Percentiles rank a stretch among this genome's conserved stretches.
Evolutionary conservation across 2,113 vertebrate species (phyloP).

Genomic region (Ciconia boyciana): DNA sequence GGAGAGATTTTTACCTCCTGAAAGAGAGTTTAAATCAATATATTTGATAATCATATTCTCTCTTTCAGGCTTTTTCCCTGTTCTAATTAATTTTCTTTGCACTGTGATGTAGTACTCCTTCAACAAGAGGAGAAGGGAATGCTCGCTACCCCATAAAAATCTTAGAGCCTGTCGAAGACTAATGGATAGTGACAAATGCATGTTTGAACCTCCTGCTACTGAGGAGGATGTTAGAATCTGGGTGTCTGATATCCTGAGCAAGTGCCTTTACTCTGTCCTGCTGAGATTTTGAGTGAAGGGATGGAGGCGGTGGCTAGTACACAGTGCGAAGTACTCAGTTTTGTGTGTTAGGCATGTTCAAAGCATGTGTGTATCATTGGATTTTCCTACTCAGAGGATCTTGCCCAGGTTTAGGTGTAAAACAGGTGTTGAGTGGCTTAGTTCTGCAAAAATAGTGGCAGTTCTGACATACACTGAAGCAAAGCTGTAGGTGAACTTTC

Average conservation of each 20-base stretch:
- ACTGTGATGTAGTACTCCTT: neutral
- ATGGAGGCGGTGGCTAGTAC: neutral
- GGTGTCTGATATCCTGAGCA: neutral
- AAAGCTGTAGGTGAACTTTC: neutral
- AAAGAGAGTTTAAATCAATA: neutral
- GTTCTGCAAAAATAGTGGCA: neutral
- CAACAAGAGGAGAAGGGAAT: neutral
- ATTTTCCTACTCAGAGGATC: neutral
- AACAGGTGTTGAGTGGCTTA: neutral
- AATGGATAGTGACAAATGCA: neutral
- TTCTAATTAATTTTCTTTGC: neutral
- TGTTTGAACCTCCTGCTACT: neutral
- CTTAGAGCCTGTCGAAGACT: neutral
- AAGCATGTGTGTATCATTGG: too few species aligned
- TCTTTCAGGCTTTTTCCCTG: neutral
- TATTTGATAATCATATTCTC: neutral
- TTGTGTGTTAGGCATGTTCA: neutral
- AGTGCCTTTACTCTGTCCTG: neutral
- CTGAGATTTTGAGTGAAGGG: neutral
- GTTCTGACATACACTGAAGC: neutral
- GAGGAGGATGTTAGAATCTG: neutral
- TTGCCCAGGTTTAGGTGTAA: neutral
- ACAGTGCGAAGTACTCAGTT: accelerated
- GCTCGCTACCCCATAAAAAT: neutral
- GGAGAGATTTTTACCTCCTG: neutral